phyloP scores from a whole-genome alignment of 2,888 invertebrate species.

The Bellardia pandia region DNA sequence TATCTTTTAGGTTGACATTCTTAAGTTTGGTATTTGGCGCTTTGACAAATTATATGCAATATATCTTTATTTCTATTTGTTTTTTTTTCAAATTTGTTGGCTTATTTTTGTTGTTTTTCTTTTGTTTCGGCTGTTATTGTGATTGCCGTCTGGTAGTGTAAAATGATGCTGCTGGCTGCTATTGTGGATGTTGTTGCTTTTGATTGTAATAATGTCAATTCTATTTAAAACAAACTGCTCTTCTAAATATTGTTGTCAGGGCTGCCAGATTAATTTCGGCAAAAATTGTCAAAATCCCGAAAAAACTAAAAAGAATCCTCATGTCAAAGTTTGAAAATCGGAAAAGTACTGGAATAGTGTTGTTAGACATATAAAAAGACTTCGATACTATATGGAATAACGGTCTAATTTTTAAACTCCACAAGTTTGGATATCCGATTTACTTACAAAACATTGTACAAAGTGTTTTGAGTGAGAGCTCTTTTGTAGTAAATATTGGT shows the following conservation, averaged over 20 bases:
- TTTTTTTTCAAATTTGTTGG: conserved; percentile 5
- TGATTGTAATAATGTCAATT: conserved; percentile 38
- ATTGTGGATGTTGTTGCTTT: conserved; percentile 34
- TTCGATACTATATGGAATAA: too few relatives aligned
- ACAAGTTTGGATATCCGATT: too few relatives aligned
- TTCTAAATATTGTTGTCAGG: neutral
- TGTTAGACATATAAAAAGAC: too few relatives aligned
- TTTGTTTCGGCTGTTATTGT: neutral
- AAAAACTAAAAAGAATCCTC: too few relatives aligned
- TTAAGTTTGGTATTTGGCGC: conserved; percentile 72
- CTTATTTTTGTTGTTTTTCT: conserved; percentile 4
- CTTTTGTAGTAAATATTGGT: too few relatives aligned
- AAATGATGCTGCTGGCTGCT: conserved; percentile 31
- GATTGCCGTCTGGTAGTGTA: conserved; percentile 48
- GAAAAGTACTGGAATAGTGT: too few relatives aligned
- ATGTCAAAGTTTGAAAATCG: too few relatives aligned
- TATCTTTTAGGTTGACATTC: conserved; percentile 69
- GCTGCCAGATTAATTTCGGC: too few relatives aligned
- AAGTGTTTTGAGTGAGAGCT: too few relatives aligned
- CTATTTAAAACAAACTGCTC: conserved; percentile 20
- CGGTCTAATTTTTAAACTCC: too few relatives aligned
- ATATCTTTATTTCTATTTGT: conserved; percentile 28
- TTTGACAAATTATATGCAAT: conserved; percentile 71
- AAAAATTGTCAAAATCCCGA: too few relatives aligned
- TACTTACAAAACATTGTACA: too few relatives aligned